Evolutionary conservation across 2,113 vertebrate species (phyloP).

Genomic region (Scophthalmus maximus): DNA sequence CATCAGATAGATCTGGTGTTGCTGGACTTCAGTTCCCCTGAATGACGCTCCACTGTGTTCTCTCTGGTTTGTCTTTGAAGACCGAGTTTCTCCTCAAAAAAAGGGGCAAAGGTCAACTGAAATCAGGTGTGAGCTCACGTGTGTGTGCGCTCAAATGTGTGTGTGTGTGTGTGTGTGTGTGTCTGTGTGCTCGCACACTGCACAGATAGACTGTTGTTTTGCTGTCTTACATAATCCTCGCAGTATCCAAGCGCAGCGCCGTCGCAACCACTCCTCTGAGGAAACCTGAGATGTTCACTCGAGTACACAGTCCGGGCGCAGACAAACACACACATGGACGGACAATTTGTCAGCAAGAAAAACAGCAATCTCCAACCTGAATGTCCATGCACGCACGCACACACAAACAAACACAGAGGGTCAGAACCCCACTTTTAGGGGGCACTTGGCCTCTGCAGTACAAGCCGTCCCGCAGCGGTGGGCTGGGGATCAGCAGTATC

Average conservation of each 20-base stretch:
- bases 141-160: not conserved
- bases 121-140: constrained; percentile 64
- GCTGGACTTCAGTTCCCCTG: constrained; percentile 49
- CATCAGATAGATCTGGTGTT: constrained; percentile 66
- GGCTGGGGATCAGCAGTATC: constrained; percentile 69
- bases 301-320: too few relatives aligned
- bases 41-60: constrained; percentile 41
- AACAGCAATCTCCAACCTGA: constrained; percentile 17
- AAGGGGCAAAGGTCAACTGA: constrained; percentile 68
- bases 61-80: constrained; percentile 61
- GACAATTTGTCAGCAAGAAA: constrained; percentile 22
- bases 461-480: constrained; percentile 63
- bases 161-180: constrained; percentile 16
- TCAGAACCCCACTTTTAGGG: constrained; percentile 57
- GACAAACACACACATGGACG: not conserved
- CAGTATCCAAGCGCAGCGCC: constrained; percentile 49
- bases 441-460: constrained; percentile 56
- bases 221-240: constrained; percentile 59
- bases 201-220: constrained; percentile 60
- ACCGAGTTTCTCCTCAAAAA: constrained; percentile 41
- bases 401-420: constrained; percentile 16
- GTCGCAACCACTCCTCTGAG: constrained; percentile 26
- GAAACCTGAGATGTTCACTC: constrained; percentile 51
- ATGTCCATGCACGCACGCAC: constrained; percentile 8
- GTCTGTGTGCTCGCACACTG: too few relatives aligned